Conservation (phyloP, 2,888 invertebrate species). For the Polydrusus cervinus region DNA sequence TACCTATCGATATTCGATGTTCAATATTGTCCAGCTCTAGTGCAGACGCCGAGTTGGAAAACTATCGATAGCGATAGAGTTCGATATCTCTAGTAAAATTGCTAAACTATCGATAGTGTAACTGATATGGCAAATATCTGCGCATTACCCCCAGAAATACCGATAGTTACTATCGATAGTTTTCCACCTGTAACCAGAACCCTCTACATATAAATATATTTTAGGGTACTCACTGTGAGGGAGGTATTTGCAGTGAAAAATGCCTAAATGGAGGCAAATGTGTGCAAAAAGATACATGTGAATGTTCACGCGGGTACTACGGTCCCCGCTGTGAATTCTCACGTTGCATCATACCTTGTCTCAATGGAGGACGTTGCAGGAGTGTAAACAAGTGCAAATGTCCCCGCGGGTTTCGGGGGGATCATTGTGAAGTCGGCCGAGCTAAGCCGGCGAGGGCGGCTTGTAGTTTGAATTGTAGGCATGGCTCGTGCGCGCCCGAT, state of each 20-base stretch:
- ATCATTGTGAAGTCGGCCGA: constrained; percentile 93
- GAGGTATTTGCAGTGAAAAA: constrained; percentile 86
- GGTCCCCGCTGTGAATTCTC: constrained; percentile 92
- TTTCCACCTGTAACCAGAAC: too few species aligned
- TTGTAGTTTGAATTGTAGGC: constrained; percentile 83
- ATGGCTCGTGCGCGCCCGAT: constrained; percentile 80
- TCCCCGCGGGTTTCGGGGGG: constrained; percentile 86
- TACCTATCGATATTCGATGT: too few species aligned
- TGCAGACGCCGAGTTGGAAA: too few species aligned
- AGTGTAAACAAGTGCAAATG: constrained; percentile 94
- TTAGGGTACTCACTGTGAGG: constrained; percentile 79
- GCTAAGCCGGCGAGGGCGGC: constrained; percentile 79
- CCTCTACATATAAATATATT: too few species aligned
- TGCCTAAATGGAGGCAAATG: constrained; percentile 96
- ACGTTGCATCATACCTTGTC: constrained; percentile 84
- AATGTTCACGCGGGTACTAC: constrained; percentile 93
- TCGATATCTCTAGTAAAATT: too few species aligned
- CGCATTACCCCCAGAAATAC: too few species aligned
- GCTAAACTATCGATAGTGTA: too few species aligned
- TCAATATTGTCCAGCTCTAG: too few species aligned
- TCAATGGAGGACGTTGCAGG: constrained; percentile 92
- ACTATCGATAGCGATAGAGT: too few species aligned
- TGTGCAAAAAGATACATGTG: constrained; percentile 94
- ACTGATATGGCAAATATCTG: too few species aligned
- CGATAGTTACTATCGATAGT: too few species aligned